A percentile compares a stretch with the other conserved stretches of the same genome.
Evolutionary conservation across 2,797 vertebrate genomes (phyloP).

Genomic region (Buceros bicornis): DNA sequence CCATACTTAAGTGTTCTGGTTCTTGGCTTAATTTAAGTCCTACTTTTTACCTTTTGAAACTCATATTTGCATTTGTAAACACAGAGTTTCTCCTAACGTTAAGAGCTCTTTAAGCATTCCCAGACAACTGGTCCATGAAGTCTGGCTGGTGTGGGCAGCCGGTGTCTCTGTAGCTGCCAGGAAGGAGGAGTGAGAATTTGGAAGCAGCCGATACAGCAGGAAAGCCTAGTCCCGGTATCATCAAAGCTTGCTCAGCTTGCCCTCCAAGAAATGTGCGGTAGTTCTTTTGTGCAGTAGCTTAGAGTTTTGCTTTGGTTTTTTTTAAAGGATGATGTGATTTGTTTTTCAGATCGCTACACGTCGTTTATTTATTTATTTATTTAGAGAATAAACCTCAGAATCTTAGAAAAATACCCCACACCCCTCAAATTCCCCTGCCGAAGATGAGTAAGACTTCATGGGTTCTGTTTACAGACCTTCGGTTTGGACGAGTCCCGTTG

Average conservation of each 20-base stretch:
- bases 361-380: not conserved
- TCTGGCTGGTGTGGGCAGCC: not conserved
- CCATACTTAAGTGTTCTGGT: not conserved
- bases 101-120: not conserved
- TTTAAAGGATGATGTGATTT: not conserved
- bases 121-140: conserved; percentile 13
- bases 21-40: not conserved
- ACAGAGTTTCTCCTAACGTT: not conserved
- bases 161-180: not conserved
- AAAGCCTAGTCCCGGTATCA: not conserved
- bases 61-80: not conserved
- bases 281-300: not conserved
- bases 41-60: not conserved
- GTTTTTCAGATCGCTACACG: not conserved
- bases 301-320: not conserved
- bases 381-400: not conserved
- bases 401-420: not conserved
- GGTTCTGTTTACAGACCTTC: not conserved
- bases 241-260: not conserved
- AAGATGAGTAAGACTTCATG: not conserved
- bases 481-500: not conserved
- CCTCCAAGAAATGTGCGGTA: not conserved
- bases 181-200: not conserved
- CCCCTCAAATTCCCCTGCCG: not conserved
- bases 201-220: not conserved